A percentile compares a stretch with the other conserved stretches of the same genome.
phyloP scores from a whole-genome alignment of 2,888 invertebrate species.

The Agrochola macilenta region DNA sequence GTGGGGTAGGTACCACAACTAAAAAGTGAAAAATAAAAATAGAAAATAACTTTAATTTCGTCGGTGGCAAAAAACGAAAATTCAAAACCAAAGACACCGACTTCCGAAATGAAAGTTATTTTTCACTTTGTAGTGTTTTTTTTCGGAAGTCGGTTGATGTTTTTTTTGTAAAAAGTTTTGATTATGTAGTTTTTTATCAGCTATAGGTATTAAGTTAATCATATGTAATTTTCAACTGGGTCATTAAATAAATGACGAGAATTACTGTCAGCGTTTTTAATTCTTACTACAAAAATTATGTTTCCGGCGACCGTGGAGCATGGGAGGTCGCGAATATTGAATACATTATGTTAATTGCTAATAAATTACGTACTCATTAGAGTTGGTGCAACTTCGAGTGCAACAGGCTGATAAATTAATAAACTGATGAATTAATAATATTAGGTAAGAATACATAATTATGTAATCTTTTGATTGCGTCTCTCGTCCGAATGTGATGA shows the following conservation, averaged over 20 bases:
- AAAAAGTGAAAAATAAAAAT: no score
- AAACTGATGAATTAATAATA: no score
- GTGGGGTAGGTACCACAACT: no score
- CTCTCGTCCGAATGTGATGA: background rate
- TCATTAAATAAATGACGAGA: no score
- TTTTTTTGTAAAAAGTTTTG: no score
- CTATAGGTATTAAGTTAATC: background rate
- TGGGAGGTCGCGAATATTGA: background rate
- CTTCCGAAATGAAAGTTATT: no score
- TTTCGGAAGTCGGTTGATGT: no score
- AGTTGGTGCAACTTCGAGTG: background rate
- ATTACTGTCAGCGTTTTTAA: background rate
- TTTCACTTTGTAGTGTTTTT: no score
- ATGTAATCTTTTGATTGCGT: background rate
- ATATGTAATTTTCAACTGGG: background rate
- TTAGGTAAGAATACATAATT: background rate
- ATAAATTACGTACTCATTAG: conserved; percentile 13
- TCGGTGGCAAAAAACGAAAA: no score
- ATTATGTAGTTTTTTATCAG: background rate
- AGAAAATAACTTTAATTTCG: no score
- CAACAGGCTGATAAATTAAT: conserved; percentile 4
- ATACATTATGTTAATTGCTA: conserved; percentile 6
- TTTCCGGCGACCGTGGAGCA: background rate
- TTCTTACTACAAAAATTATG: background rate
- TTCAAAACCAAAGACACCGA: no score